Conservation (phyloP, 2,888 invertebrate species). For the Carabus problematicus region DNA sequence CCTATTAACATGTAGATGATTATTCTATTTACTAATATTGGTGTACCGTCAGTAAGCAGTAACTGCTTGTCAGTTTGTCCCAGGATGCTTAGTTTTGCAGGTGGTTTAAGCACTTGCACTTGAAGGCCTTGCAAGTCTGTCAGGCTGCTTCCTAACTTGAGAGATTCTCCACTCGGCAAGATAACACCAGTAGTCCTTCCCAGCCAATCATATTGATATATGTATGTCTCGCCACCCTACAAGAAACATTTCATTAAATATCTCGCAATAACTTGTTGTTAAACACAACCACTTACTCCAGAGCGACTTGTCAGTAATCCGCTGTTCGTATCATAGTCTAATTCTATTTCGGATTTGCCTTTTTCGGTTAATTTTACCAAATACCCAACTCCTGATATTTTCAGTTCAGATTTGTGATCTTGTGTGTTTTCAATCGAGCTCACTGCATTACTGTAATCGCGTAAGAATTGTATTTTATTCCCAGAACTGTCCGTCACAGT, state of each 20-base stretch:
- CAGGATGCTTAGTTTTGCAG: constrained; percentile 54
- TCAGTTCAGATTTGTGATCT: constrained; percentile 89
- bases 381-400: constrained; percentile 91
- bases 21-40: constrained; percentile 14
- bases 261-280: constrained; percentile 1
- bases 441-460: constrained; percentile 92
- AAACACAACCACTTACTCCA: constrained; percentile 65
- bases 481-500: constrained; percentile 94
- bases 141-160: constrained; percentile 79
- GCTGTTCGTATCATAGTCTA: constrained; percentile 89
- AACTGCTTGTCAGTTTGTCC: constrained; percentile 63
- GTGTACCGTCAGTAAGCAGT: constrained; percentile 63
- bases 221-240: constrained; percentile 84
- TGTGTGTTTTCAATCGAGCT: constrained; percentile 95
- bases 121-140: constrained; percentile 79
- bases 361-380: constrained; percentile 88
- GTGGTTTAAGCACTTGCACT: constrained; percentile 67
- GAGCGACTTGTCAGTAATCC: constrained; percentile 86
- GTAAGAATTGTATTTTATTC: constrained; percentile 87
- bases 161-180: constrained; percentile 89
- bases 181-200: constrained; percentile 87
- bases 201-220: constrained; percentile 89
- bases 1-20: neutral
- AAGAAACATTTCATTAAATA: constrained; percentile 45
- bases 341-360: constrained; percentile 85